Evolutionary conservation across 1,140 invertebrate species (phyloP).

Genomic region (Lasioglossum albipes): DNA sequence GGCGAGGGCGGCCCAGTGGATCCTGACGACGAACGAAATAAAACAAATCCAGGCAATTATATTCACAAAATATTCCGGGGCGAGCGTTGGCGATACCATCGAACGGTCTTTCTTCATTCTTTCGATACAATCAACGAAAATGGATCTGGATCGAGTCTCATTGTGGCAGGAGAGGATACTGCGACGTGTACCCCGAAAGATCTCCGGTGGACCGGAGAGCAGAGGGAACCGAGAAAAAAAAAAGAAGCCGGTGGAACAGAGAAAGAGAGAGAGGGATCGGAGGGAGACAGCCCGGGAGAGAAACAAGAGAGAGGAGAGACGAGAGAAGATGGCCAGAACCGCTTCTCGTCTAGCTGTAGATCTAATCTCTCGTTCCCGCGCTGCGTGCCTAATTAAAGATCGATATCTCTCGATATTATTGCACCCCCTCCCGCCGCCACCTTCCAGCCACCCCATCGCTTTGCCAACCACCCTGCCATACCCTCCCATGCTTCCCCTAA

Average conservation of each 20-base stretch:
- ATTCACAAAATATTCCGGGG: constrained; percentile 42
- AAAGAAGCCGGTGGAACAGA: not conserved
- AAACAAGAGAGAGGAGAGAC: constrained; percentile 10
- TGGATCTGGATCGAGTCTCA: constrained; percentile 58
- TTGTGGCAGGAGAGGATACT: constrained; percentile 48
- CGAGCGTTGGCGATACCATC: constrained; percentile 30
- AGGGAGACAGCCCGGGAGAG: not conserved
- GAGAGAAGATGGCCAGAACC: constrained; percentile 51
- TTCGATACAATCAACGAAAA: constrained; percentile 52
- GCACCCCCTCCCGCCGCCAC: constrained; percentile 65
- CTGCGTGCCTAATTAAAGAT: constrained; percentile 81
- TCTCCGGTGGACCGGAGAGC: constrained; percentile 4
- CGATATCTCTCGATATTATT: constrained; percentile 80
- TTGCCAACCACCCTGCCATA: not conserved
- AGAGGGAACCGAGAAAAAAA: constrained; percentile 4
- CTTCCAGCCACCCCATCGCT: constrained; percentile 58
- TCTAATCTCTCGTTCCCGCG: constrained; percentile 78
- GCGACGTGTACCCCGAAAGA: constrained; percentile 26
- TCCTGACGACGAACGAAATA: constrained; percentile 1
- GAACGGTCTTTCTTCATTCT: constrained; percentile 27
- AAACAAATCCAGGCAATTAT: constrained; percentile 51
- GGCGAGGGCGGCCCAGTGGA: constrained; percentile 17
- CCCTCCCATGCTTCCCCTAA: not conserved
- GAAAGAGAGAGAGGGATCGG: not conserved
- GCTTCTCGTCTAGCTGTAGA: constrained; percentile 74